A percentile compares a stretch with the other conserved stretches of the same genome.
Evolutionary conservation across 2,888 invertebrate genomes (phyloP).

Genomic region (Oxystoma pomonae): DNA sequence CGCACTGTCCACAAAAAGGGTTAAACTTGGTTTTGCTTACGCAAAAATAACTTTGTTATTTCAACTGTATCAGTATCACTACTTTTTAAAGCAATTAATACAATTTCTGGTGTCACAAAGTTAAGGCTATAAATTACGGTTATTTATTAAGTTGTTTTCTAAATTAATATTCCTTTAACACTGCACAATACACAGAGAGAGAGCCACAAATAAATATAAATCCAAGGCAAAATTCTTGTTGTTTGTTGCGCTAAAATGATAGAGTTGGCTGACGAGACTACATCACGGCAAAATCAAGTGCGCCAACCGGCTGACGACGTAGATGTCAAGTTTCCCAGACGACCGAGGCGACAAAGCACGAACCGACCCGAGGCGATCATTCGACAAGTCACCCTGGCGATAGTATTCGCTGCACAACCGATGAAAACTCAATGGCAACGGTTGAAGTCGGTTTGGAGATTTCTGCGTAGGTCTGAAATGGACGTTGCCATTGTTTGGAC

Average conservation of each 20-base stretch:
- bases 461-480: neutral
- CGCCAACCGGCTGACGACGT: slow-evolving; percentile 11
- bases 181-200: neutral
- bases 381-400: neutral
- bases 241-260: neutral
- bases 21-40: too few species aligned
- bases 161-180: neutral
- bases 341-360: slow-evolving; percentile 8
- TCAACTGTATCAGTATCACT: too few species aligned
- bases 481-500: neutral
- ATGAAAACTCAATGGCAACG: slow-evolving; percentile 46
- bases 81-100: too few species aligned
- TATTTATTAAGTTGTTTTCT: neutral
- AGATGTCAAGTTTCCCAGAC: slow-evolving; percentile 20
- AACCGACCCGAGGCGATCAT: neutral
- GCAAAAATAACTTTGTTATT: too few species aligned
- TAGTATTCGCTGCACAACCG: slow-evolving; percentile 29
- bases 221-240: slow-evolving; percentile 9
- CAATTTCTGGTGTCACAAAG: too few species aligned
- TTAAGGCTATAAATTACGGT: too few species aligned
- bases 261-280: slow-evolving; percentile 4
- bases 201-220: slow-evolving; percentile 6
- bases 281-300: slow-evolving; percentile 20
- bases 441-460: neutral
- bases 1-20: too few species aligned